Base-by-base conservation (phyloP, 2,797 vertebrate species). In the Cetoscarus ocellatus region DNA sequence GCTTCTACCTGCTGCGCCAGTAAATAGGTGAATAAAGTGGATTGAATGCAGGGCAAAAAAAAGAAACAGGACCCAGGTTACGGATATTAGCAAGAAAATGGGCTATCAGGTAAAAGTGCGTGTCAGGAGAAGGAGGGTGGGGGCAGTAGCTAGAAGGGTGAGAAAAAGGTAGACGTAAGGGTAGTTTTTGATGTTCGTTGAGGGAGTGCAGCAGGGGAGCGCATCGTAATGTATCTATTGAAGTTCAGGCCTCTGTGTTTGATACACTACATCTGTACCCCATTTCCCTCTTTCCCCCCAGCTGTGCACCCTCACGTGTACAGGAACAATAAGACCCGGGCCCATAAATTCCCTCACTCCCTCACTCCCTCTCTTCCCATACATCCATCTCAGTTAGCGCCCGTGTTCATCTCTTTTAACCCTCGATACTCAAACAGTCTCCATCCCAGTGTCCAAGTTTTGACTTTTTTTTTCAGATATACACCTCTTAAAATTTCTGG, bases 241-340 rank as follows among this genome's bases (percentile, higher is more conserved):
- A 92, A 92, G 92, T 90, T 49, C 79, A 72, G 84, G 83, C 82
- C 80, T 86, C 74, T 85, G 86, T 65, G 85, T 88, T 91, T 88
- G 90, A 90, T 91, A 91, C 88, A 83, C 71, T 89, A 91, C 92
- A 92, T 92, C 90, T 93, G 92, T 79, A 91, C 82, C 80, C 90
- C 88, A 91, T 92, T 91, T 90, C 86, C 86, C 82, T 85, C 75
- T 68, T 76, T 69, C 86, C 77, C 86, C 89, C 84, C 90, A 91
- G 91, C 91, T 92, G 91, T 87, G 89, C 89, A 69, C 76, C 61
- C 83, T 93, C 91, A 91, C 88, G 87, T 90, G 88, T 88, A 85
- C 92, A 92, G 88, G 83, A 90, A 92, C 90, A 91, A 86, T 82
- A 69, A 91, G 89, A 84, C 72, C 71, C 42, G 35, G 45, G 67